Percentiles rank a stretch among this genome's conserved stretches.
These are phyloP conservation scores for Dorcus hopei DNA, from an alignment of 2,888 invertebrate genomes.

Conservation along the genomic window DNA sequence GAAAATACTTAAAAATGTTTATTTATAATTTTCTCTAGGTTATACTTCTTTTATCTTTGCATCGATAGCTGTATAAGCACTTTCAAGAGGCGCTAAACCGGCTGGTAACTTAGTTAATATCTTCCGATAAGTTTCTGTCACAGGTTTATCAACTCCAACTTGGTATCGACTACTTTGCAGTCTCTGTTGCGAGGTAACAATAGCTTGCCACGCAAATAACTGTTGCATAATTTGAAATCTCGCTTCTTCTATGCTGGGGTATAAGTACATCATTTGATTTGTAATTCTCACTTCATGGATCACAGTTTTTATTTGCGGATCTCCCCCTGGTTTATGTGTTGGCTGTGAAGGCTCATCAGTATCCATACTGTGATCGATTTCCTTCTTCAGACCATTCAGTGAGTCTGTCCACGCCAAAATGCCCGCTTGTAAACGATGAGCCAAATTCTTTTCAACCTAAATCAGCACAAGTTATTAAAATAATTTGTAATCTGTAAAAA, in stretches of 20 bases:
- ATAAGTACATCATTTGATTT: conserved; percentile 97
- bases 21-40: neutral
- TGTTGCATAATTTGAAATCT: conserved; percentile 95
- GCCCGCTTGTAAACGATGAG: conserved; percentile 90
- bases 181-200: conserved; percentile 90
- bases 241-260: conserved; percentile 95
- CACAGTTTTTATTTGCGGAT: conserved; percentile 87
- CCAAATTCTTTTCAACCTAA: conserved; percentile 86
- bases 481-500: neutral
- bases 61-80: conserved; percentile 89
- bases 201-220: conserved; percentile 97
- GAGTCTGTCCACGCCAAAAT: conserved; percentile 96
- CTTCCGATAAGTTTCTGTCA: conserved; percentile 90
- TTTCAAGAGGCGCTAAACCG: conserved; percentile 77
- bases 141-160: conserved; percentile 89
- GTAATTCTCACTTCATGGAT: conserved; percentile 97
- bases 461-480: neutral
- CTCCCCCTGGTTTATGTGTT: conserved; percentile 91
- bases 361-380: conserved; percentile 89
- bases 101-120: conserved; percentile 88
- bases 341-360: conserved; percentile 88
- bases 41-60: conserved; percentile 80
- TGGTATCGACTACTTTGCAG: conserved; percentile 92
- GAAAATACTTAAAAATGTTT: neutral
- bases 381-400: conserved; percentile 80